Evolutionary conservation across 2,797 vertebrate genomes (phyloP).

Genomic region (Rhabdophis nuchalis): DNA sequence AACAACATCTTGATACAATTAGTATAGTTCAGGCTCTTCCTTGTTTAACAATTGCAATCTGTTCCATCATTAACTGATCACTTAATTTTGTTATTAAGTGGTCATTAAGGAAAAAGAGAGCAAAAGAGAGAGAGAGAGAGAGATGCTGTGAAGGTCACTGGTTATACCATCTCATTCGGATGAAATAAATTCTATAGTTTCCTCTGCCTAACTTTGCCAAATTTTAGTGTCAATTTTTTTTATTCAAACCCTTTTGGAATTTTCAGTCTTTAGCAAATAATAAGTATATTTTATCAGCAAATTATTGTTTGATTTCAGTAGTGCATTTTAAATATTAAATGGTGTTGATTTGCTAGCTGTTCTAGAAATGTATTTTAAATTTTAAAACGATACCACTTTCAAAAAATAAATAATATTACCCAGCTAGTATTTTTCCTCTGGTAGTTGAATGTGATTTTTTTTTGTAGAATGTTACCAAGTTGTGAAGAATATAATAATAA

Average conservation of each 20-base stretch:
- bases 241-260: neutral
- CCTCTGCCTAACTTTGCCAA: neutral
- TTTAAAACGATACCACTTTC: neutral
- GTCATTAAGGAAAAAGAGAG: neutral
- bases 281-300: neutral
- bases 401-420: neutral
- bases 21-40: neutral
- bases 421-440: too few species aligned
- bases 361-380: neutral
- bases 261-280: neutral
- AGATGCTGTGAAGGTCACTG: neutral
- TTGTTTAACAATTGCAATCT: neutral
- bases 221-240: neutral
- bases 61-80: neutral
- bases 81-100: neutral
- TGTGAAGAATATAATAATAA: neutral
- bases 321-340: neutral
- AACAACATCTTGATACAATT: neutral
- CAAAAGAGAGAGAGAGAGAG: neutral
- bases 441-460: neutral
- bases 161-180: neutral
- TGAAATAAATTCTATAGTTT: neutral
- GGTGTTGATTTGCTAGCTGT: neutral
- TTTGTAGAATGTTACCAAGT: neutral
- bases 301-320: neutral